Conservation (phyloP, 2,797 vertebrate species). For the Syngnathus acus region DNA sequence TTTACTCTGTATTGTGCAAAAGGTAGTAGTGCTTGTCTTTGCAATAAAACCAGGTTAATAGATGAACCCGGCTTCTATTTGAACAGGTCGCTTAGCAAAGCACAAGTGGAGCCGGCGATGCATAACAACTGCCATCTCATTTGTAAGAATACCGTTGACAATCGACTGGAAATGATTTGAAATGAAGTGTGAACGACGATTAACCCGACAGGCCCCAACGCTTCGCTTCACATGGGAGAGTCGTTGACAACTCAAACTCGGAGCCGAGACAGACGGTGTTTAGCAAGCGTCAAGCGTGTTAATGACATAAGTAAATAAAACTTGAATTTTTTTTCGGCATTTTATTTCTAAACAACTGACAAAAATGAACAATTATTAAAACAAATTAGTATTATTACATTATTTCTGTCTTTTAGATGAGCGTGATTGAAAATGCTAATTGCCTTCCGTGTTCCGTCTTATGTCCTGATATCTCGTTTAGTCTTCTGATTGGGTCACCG, state of each 20-base stretch:
- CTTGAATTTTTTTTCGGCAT: too few species aligned
- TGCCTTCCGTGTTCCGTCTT: slow-evolving; percentile 17
- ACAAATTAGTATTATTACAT: background rate
- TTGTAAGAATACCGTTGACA: background rate
- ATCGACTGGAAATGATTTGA: background rate
- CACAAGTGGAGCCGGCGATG: background rate
- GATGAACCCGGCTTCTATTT: background rate
- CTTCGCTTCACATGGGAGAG: background rate
- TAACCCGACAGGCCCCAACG: background rate
- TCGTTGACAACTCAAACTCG: background rate
- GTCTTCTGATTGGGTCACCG: slow-evolving; percentile 21
- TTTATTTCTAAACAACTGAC: background rate
- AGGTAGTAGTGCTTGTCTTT: background rate
- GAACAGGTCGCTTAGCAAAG: background rate
- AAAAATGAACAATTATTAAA: background rate
- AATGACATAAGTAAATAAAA: background rate
- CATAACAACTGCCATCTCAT: background rate
- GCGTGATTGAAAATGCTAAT: slow-evolving; percentile 20
- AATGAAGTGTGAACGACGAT: background rate
- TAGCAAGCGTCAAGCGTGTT: background rate
- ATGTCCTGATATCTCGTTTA: slow-evolving; percentile 32
- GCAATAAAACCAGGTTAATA: background rate
- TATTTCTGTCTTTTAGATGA: slow-evolving; percentile 9
- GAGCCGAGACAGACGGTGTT: background rate
- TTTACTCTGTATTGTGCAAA: background rate